phyloP scores from a whole-genome alignment of 2,888 invertebrate genomes.

The Megastigmus dorsalis region DNA sequence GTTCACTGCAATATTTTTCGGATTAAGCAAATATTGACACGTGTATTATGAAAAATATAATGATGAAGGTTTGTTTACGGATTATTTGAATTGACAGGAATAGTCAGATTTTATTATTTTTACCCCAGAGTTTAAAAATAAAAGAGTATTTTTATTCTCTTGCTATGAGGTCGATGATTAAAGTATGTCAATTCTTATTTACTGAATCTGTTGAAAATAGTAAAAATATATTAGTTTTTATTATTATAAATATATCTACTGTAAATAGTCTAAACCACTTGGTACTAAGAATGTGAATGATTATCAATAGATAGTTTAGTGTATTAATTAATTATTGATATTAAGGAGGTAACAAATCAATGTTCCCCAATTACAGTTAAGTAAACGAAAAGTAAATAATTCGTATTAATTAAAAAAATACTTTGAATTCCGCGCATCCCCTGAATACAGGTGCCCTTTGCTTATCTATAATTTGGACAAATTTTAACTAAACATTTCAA shows the following conservation, averaged over 20 bases:
- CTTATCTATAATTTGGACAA: no score
- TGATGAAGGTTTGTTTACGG: background rate
- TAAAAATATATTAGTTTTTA: background rate
- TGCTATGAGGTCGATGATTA: conserved; percentile 21
- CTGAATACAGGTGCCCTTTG: no score
- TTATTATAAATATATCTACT: background rate
- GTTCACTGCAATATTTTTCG: background rate
- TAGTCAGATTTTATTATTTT: background rate
- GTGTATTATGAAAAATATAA: no score
- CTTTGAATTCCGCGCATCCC: no score
- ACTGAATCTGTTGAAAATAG: background rate
- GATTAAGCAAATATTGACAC: no score
- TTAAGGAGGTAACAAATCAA: background rate
- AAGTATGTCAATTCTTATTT: conserved; percentile 29
- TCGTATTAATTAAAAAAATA: no score
- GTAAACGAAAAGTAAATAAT: no score
- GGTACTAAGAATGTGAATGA: background rate
- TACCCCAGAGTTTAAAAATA: conserved; percentile 19
- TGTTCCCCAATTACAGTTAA: no score
- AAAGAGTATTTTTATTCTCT: conserved; percentile 17
- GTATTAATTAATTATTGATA: background rate
- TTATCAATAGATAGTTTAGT: background rate
- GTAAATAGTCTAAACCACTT: no score
- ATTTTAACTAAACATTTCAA: no score
- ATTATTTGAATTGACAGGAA: background rate